Evolutionary conservation across 30 jellyfish, hydroid and myxozoan genomes (phyloP).

Genomic region (Rhopilema esculentum): DNA sequence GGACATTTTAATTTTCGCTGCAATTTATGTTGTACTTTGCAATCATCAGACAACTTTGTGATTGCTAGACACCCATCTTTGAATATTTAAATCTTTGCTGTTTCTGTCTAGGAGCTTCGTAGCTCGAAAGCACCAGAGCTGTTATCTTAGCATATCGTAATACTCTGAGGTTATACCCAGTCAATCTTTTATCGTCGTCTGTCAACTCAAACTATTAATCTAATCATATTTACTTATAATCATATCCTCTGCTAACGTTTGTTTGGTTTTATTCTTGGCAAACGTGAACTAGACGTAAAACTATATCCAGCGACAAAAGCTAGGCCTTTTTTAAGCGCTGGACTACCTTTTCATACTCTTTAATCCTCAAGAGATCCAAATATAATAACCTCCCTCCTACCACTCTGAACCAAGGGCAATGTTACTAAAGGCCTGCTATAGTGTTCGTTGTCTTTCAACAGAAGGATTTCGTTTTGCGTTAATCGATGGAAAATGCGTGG

Average conservation of each 20-base stretch:
- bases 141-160: not conserved
- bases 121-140: not conserved
- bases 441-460: not conserved
- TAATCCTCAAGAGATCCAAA: conserved; percentile 20
- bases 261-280: not conserved
- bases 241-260: not conserved
- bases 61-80: not conserved
- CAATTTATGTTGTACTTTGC: too few relatives aligned
- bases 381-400: conserved; percentile 34
- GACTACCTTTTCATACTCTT: not conserved
- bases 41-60: too few relatives aligned
- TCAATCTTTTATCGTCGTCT: not conserved
- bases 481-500: not conserved
- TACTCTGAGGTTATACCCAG: not conserved
- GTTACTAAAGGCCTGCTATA: not conserved
- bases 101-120: not conserved
- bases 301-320: not conserved
- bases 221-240: not conserved
- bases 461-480: not conserved
- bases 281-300: not conserved
- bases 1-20: too few relatives aligned
- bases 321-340: not conserved
- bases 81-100: not conserved
- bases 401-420: not conserved
- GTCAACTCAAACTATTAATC: not conserved